Percentiles rank a stretch among this genome's conserved stretches.
Conservation (phyloP, 2,113 vertebrate species). For the Sebastes fasciatus region DNA sequence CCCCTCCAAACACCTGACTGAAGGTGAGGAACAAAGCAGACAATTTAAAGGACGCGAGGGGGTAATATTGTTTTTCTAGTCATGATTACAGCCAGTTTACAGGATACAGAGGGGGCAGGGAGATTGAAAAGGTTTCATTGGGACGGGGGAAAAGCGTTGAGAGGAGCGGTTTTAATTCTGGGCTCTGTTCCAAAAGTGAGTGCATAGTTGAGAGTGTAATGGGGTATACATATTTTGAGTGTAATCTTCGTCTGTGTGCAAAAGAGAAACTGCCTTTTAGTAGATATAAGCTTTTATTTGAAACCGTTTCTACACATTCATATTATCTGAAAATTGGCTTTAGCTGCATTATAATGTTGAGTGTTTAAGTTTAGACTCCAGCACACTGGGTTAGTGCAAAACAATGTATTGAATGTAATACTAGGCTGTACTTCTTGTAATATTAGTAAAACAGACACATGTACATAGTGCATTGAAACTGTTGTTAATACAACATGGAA, state of each 20-base stretch:
- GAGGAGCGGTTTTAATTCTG: constrained; percentile 54
- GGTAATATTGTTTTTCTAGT: constrained; percentile 43
- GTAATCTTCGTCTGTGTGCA: constrained; percentile 37
- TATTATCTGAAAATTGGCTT: constrained; percentile 21
- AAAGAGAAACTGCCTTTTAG: constrained; percentile 22
- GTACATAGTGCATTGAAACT: too few species aligned
- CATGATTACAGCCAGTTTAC: constrained; percentile 48
- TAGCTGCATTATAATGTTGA: constrained; percentile 10
- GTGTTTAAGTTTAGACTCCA: background rate
- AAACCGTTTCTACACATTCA: constrained; percentile 26
- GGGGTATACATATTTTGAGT: constrained; percentile 29
- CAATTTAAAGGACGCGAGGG: constrained; percentile 23
- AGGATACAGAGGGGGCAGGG: constrained; percentile 11
- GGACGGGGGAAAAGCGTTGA: constrained; percentile 25
- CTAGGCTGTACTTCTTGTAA: too few species aligned
- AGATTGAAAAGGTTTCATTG: constrained; percentile 10
- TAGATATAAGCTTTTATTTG: constrained; percentile 24
- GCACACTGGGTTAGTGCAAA: background rate
- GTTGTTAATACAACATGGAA: too few species aligned
- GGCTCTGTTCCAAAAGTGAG: constrained; percentile 61
- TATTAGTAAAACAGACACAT: too few species aligned
- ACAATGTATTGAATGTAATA: background rate
- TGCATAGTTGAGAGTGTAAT: constrained; percentile 56
- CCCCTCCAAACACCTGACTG: constrained; percentile 7
- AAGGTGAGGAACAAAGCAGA: constrained; percentile 38